A percentile compares a stretch with the other conserved stretches of the same genome.
Conservation (phyloP, 2,888 invertebrate genomes). For the Mycogona germanica region DNA sequence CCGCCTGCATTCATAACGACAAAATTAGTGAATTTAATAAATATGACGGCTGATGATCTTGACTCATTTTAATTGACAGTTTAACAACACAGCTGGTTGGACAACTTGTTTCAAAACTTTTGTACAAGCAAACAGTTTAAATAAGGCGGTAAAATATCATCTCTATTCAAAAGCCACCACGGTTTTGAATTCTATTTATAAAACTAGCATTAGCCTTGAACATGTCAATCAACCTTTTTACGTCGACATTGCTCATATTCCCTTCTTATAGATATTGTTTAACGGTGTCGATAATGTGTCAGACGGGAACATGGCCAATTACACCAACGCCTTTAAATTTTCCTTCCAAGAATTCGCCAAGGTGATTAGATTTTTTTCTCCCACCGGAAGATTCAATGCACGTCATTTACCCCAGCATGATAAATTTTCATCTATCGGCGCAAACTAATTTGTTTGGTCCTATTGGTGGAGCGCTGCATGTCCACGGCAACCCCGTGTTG, state of each 20-base stretch:
- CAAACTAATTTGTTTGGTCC: no score
- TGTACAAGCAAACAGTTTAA: constrained; percentile 39
- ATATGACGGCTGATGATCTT: no score
- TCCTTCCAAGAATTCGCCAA: constrained; percentile 37
- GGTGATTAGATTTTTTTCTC: no score
- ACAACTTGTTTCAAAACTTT: constrained; percentile 35
- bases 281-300: constrained; percentile 33
- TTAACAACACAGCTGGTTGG: constrained; percentile 31
- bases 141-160: constrained; percentile 33
- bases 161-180: background rate
- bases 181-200: background rate
- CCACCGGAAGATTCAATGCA: no score
- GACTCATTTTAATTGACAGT: constrained; percentile 27
- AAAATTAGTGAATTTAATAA: no score
- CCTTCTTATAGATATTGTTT: constrained; percentile 27
- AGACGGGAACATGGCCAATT: constrained; percentile 36
- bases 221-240: background rate
- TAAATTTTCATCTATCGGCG: no score
- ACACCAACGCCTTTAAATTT: constrained; percentile 35
- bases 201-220: background rate
- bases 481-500: no score
- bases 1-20: no score
- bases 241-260: background rate
- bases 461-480: no score
- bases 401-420: no score